phyloP scores from a whole-genome alignment of 2,797 vertebrate genomes.

The Cephalopachus bancanus region DNA sequence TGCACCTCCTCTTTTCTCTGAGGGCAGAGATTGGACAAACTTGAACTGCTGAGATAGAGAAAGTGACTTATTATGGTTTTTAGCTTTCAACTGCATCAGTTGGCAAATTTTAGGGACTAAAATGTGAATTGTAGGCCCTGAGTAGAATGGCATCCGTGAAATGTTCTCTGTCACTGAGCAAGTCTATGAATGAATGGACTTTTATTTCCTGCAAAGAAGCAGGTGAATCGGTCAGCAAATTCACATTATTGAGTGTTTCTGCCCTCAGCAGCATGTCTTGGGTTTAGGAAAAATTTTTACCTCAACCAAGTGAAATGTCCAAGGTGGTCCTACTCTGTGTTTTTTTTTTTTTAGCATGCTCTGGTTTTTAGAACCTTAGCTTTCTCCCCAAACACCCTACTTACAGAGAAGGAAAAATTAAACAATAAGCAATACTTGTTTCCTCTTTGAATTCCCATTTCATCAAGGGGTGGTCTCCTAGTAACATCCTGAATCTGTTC shows the following conservation, averaged over 20 bases:
- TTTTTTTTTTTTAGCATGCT: not conserved
- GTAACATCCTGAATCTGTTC: conserved; percentile 7
- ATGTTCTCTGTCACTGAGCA: conserved; percentile 2
- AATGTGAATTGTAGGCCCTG: conserved; percentile 9
- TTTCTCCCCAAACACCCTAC: not conserved
- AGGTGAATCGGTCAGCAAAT: conserved; percentile 20
- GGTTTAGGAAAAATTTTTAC: not conserved
- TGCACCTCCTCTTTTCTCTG: conserved; percentile 1
- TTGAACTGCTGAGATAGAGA: conserved; percentile 64
- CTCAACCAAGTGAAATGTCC: not conserved
- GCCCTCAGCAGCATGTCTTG: not conserved
- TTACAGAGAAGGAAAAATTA: not conserved
- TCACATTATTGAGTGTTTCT: conserved; percentile 3
- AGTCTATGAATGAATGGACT: conserved; percentile 58
- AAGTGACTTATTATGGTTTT: conserved; percentile 50
- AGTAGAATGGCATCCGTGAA: not conserved
- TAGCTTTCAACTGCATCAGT: not conserved
- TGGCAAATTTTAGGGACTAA: conserved; percentile 38
- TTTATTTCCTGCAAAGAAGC: conserved; percentile 35
- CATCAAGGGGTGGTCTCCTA: not conserved
- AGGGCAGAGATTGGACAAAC: conserved; percentile 43
- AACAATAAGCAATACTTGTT: not conserved
- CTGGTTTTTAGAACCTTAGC: not conserved
- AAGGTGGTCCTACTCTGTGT: not conserved
- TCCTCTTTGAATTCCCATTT: not conserved